Base-by-base conservation (phyloP, 2,888 invertebrate genomes). In the Cephus spinipes region DNA sequence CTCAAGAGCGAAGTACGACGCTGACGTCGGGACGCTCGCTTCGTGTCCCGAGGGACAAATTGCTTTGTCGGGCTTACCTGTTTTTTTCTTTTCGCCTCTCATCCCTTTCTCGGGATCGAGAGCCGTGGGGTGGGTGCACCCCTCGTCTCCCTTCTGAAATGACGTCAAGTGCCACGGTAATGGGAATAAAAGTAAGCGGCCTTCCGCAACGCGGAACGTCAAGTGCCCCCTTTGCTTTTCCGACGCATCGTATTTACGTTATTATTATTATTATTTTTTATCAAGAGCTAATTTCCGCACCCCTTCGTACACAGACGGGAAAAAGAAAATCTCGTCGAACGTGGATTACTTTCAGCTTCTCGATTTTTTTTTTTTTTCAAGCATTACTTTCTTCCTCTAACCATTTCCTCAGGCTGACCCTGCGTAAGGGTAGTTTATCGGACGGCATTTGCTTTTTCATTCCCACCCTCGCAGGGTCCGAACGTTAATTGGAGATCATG, bases 171-270 rank as follows among this genome's bases (percentile, higher is more conserved):
- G 55, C 55, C 55, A 55, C 23, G 55, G 23, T 23, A 23, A 55
- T 78, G 79, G 83, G 80, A 83, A 83, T 82, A 83, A 83, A 82
- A 83, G 83, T 82, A 81, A 81, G 81, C 81, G 80, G 81, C 80
- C 83, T 83, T 83, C 79, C 80, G 81, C 82, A 83, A 83, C 55
- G 15, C 55, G 55, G 55, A 9, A 55, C 23, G 0, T 55, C 23
- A 55, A 55, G 55, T 55, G 9, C 12, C 35, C 2, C 55, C 55
- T 55, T 55, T 23, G 55, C 55, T 1, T 23, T 6, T 23, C 23
- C 55, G 2, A 9, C 55, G 23, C 23, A 23, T 55, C 55, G 9
- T 55, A 55, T 55, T 23, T 23, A 55, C 55, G 23, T n/a, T n/a
- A n/a, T 23, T 55, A 55, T 55, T 55, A 33, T 71, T 31, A 33